Conservation (phyloP, 2,888 invertebrate genomes). For the Lycophotia porphyrea region DNA sequence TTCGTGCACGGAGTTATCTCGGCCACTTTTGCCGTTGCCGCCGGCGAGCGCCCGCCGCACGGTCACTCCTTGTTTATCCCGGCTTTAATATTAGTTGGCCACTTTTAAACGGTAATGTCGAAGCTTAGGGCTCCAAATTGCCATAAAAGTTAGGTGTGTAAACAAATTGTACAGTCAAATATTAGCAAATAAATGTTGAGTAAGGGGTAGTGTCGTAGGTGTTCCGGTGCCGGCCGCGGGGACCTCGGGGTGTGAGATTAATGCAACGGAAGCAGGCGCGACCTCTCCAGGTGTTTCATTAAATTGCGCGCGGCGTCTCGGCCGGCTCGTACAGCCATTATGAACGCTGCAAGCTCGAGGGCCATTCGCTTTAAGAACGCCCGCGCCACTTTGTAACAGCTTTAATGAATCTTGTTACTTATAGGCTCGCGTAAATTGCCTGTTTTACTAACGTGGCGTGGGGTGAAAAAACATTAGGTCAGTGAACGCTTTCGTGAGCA, state of each 20-base stretch:
- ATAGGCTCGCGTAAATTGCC: conserved; percentile 89
- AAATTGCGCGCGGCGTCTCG: conserved; percentile 87
- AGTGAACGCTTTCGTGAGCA: conserved; percentile 76
- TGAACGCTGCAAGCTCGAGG: conserved; percentile 89
- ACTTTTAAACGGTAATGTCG: conserved; percentile 68
- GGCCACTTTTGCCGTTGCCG: conserved; percentile 82
- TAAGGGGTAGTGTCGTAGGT: conserved; percentile 31
- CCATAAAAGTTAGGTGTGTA: conserved; percentile 63
- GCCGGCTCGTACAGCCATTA: conserved; percentile 88
- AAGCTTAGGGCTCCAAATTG: conserved; percentile 61
- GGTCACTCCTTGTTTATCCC: conserved; percentile 84
- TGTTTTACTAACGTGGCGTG: conserved; percentile 83
- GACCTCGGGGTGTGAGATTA: conserved; percentile 82
- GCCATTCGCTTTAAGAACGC: conserved; percentile 90
- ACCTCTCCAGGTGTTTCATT: conserved; percentile 90
- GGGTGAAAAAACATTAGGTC: conserved; percentile 81
- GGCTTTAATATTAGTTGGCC: conserved; percentile 79
- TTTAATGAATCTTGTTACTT: conserved; percentile 90
- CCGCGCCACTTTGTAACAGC: conserved; percentile 89
- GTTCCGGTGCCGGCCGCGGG: conserved; percentile 49
- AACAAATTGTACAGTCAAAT: conserved; percentile 45
- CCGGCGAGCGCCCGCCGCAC: conserved; percentile 72
- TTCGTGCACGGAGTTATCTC: conserved; percentile 85
- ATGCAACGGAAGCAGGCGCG: conserved; percentile 88
- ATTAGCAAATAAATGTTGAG: conserved; percentile 36